These are phyloP conservation scores for Hoplias malabaricus DNA, from an alignment of 2,113 vertebrate species.

Conservation along the genomic window DNA sequence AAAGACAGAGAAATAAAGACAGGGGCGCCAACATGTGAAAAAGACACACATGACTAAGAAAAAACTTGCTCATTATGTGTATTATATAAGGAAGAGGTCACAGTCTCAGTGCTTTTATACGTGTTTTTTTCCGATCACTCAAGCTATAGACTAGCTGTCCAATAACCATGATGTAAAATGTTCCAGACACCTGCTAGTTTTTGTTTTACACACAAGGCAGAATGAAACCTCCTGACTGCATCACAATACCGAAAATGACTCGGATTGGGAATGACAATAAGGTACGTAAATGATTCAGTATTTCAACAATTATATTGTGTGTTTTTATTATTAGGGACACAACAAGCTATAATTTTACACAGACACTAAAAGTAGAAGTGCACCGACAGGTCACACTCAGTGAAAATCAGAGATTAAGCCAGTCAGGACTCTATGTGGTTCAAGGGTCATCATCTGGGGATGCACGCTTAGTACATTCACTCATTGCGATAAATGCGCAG, in stretches of 20 bases:
- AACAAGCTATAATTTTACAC: not conserved
- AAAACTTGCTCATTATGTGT: not conserved
- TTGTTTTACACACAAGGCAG: slow-evolving; percentile 22
- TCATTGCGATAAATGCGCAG: not conserved
- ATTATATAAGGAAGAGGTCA: slow-evolving; percentile 22
- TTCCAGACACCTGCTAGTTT: slow-evolving; percentile 37
- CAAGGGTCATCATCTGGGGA: not conserved
- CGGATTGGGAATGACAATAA: not conserved
- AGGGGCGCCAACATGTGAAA: not conserved
- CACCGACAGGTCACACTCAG: not conserved
- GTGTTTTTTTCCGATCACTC: not conserved
- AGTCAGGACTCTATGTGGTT: not conserved
- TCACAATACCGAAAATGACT: slow-evolving; percentile 31
- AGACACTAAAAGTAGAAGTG: not conserved
- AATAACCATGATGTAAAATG: slow-evolving; percentile 31
- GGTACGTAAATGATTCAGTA: slow-evolving; percentile 39
- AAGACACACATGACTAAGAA: not conserved
- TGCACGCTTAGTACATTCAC: not conserved
- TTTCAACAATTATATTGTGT: not conserved
- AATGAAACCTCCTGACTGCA: slow-evolving; percentile 12
- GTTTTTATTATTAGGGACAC: not conserved
- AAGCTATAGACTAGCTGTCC: not conserved
- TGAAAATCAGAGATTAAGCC: not conserved
- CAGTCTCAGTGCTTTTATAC: not conserved
- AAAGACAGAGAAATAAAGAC: not conserved